Base-by-base conservation (phyloP, 1,140 invertebrate species). In the Panagrolaimus sp. region DNA sequence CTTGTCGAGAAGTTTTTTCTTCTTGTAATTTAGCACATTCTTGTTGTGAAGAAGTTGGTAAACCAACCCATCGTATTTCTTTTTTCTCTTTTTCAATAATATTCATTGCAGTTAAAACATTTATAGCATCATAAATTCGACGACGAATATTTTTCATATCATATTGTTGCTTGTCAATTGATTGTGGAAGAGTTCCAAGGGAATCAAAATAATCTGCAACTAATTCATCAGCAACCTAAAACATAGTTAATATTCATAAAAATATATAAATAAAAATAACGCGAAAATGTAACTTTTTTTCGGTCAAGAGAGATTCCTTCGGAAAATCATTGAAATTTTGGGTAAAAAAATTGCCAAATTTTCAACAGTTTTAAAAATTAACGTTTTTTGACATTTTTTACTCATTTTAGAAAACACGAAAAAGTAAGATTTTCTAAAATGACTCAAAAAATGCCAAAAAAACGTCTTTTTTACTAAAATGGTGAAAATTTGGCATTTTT, bases 21-120 rank as follows among this genome's bases (percentile, higher is more conserved):
- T 90, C 73, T 83, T 85, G 73, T 28, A 78, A 75, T 66, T 45
- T 17, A 14, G 21, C 24, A 12, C 38, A 66, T 72, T 74, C 68
- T 43, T 71, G 52, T 43, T 76, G 15, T 62, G 92, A 94, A 86
- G 96, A 97, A 65, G 94, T 95, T 1, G 96, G 96, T 70, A 99
- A 86, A 45, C 96, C 96, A 76, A 98, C 88, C 96, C 96, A 99
- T 83, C 90, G 87, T 69, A 98, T 98, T 87, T 98, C 95, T 84
- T 98, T 98, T 84, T 98, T 98, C 83, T 98, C 94, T 87, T 98
- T 98, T 62, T 93, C 94, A 84, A 98, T 98, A 76, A 99, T 97
- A 85, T 97, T 96, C 93, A 99, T 97, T 46, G 96, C 95, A 94
- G 98, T 97, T 68, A 99, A 87, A 63, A 99, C 96, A 86, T 99